Evolutionary conservation across 2,888 invertebrate genomes (phyloP), one percentile per base, ranked within the genome.

Genomic region (Malthinus flaveolus): DNA sequence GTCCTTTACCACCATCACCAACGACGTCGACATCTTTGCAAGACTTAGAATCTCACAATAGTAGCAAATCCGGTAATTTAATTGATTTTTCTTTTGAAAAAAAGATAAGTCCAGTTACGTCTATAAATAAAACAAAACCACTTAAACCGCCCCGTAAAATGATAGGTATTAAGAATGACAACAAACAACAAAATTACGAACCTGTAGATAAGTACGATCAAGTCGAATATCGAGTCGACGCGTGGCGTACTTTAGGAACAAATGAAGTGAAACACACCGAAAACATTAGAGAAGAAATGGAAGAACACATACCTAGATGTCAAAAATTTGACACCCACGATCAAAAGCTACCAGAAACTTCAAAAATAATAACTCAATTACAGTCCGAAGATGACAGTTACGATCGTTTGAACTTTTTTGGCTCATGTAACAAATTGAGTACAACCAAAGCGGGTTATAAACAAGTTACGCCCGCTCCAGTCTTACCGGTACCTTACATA

Each of bases 191-290:
- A 67, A 72, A 75, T 31, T 78, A 80, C 36, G 79, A 82, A 3
- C 82, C 82, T 56, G 80, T 82, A 59, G 83, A 84, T 74, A 83
- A 86, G 70, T 92, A 92, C 75, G 92, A 93, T 71, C 83, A 86
- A 71, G 85, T 93, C 23, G 90, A 91, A 79, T 84, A 88, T 5
- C 82, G 90, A 60, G 88, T 83, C 68, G 88, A 92, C 68, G 92
- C 92, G 7, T 92, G 92, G 92, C 87, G 86, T 73, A 91, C 91
- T 1, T 81, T 90, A 60, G 92, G 92, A 1, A 83, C 90, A 12
- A 86, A 87, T 71, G 87, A 88, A 49, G 84, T 90, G 7, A 85
- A 86, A 61, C 91, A 91, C 70, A 86, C 84, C 0, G 91, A 91
- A 73, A 80, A 78, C 64, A 49, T 77, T 3, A 75, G 73, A 31